Evolutionary conservation across 2,888 invertebrate species (phyloP).

Genomic region (Beris morrisii): DNA sequence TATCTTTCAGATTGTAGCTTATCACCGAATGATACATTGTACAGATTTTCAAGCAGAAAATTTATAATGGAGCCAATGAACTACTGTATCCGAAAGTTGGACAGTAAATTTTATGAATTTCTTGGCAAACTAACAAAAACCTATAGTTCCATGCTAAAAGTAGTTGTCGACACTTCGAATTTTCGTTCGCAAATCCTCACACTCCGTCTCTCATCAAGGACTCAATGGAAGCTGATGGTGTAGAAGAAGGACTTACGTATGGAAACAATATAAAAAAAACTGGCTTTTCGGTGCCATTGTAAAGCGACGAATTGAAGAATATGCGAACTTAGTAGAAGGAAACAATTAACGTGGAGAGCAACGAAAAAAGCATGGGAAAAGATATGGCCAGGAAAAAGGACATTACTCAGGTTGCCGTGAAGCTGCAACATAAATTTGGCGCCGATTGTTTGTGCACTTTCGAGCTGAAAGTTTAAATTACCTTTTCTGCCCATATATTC

Average conservation of each 20-base stretch:
- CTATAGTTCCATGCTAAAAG: constrained; percentile 29
- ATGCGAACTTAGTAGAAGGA: constrained; percentile 38
- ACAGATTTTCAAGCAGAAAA: constrained; percentile 18
- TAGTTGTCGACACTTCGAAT: constrained; percentile 30
- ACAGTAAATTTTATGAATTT: constrained; percentile 30
- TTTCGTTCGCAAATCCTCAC: constrained; percentile 17
- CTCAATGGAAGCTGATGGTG: neutral
- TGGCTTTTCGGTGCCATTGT: constrained; percentile 18
- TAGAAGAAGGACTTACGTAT: constrained; percentile 6
- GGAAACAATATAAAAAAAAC: neutral
- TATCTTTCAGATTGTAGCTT: too few relatives aligned
- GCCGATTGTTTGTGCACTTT: constrained; percentile 34
- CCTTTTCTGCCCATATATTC: constrained; percentile 6
- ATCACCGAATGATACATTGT: too few relatives aligned
- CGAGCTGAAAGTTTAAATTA: constrained; percentile 25
- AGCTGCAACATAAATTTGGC: constrained; percentile 35
- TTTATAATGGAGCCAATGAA: constrained; percentile 32
- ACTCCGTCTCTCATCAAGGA: constrained; percentile 19
- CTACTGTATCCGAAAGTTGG: constrained; percentile 26
- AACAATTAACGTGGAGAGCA: constrained; percentile 36
- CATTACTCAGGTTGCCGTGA: too few relatives aligned
- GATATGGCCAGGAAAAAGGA: neutral
- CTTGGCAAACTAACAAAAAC: constrained; percentile 28
- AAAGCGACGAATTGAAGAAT: constrained; percentile 32
- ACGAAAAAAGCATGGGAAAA: neutral